Base-by-base conservation (phyloP, 2,888 invertebrate species). In the Philereme vetulata region DNA sequence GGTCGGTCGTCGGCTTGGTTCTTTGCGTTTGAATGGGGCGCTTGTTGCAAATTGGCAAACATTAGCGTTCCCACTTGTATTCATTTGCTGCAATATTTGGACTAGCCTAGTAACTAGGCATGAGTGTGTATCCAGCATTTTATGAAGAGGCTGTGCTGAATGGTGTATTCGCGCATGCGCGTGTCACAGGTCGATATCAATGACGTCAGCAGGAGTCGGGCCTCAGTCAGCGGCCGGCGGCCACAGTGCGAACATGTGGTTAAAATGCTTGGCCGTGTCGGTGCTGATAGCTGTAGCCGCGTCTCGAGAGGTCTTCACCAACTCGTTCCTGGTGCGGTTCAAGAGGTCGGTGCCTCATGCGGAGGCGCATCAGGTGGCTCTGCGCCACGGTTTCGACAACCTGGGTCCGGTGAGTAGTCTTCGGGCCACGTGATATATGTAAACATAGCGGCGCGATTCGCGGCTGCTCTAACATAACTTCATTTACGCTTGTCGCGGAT, bases 301-400 rank as follows among this genome's bases (percentile, higher is more conserved):
- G 66, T 87, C 88, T 62, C 84, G 83, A 72, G 95, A 97, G 83
- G 95, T 99, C 76, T 98, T 98, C 93, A 99, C 98, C 85, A 99
- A 98, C 91, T 96, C 97, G 58, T 99, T 99, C 93, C 94, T 98
- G 85, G 98, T 99, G 76, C 95, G 96, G 75, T 96, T 98, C 90
- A 95, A 95, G 81, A 94, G 96, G 72, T 95, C 96, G 66, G 95
- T 96, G 63, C 95, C 95, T 60, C 95, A 94, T 72, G 93, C 95
- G 21, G 93, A 96, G 78, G 99, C 98, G 53, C 95, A 95, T 82
- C 88, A 93, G 71, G 94, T 99, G 68, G 99, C 99, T 64, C 93
- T 94, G 69, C 94, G 96, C 79, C 97, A 98, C 86, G 99, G 99
- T 81, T 99, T 99, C 93, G 95, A 97, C 82, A 98, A 96, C 91